These are phyloP conservation scores for Esox lucius DNA, from an alignment of 2,797 vertebrate species.

Conservation along the genomic window DNA sequence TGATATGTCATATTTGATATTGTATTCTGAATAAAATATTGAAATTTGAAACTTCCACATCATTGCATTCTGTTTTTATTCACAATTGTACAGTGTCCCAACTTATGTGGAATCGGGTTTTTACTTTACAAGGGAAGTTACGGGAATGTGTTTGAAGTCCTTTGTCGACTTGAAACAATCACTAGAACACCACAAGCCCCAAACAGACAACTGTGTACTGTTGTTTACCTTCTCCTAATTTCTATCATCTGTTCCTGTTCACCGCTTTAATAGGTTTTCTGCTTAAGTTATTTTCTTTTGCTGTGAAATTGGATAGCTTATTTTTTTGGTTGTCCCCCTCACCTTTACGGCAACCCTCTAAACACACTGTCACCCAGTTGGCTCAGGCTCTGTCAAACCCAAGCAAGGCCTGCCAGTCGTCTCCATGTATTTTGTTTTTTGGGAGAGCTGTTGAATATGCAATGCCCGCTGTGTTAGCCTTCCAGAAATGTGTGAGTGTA, in stretches of 20 bases:
- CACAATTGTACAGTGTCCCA: no score
- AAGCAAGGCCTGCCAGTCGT: neutral
- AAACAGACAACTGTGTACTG: neutral
- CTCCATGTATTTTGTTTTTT: neutral
- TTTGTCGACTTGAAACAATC: neutral
- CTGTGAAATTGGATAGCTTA: neutral
- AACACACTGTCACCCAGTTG: neutral
- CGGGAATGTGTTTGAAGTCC: neutral
- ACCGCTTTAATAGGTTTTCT: neutral
- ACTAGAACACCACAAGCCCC: neutral
- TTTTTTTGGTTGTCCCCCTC: neutral
- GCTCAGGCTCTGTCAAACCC: neutral
- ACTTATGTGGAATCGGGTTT: no score
- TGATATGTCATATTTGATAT: no score
- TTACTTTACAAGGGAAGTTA: neutral
- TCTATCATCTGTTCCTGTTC: neutral
- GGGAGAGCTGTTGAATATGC: conserved; percentile 1
- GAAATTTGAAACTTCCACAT: no score
- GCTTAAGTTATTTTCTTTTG: neutral
- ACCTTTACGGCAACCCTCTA: neutral
- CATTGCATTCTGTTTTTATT: no score
- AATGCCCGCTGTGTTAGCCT: neutral
- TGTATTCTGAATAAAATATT: no score
- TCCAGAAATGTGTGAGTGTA: neutral
- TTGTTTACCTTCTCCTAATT: neutral